These are phyloP conservation scores for Sciurus niger DNA, from an alignment of 2,113 vertebrate species.

Conservation along the genomic window DNA sequence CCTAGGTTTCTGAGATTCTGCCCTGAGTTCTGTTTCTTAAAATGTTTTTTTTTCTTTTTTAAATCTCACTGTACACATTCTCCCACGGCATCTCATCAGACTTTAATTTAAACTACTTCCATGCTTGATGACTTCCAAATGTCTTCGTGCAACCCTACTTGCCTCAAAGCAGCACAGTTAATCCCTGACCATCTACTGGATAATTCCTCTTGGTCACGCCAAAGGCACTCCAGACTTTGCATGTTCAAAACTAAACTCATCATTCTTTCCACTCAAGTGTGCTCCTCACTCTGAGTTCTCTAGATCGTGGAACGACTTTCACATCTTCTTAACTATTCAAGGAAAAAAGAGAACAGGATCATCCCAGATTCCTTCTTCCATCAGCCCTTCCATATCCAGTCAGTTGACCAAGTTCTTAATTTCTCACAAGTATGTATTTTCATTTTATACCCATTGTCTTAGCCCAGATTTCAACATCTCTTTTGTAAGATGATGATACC, in stretches of 20 bases:
- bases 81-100: conserved; percentile 11
- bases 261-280: not conserved
- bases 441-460: not conserved
- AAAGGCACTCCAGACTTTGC: conserved; percentile 13
- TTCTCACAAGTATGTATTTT: conserved; percentile 14
- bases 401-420: conserved; percentile 34
- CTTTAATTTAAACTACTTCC: conserved; percentile 39
- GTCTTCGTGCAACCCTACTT: not conserved
- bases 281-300: conserved; percentile 9
- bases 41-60: not conserved
- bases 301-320: conserved; percentile 48
- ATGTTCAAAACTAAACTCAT: conserved; percentile 53
- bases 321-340: not conserved
- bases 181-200: conserved; percentile 1
- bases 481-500: not conserved
- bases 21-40: too few species aligned
- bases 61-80: not conserved
- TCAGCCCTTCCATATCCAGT: not conserved
- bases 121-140: not conserved
- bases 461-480: conserved; percentile 19
- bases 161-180: not conserved
- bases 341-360: not conserved
- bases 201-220: conserved; percentile 40
- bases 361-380: conserved; percentile 11
- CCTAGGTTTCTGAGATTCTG: not conserved